phyloP scores from a whole-genome alignment of 2,888 invertebrate species.

The Sarcophaga variegata region DNA sequence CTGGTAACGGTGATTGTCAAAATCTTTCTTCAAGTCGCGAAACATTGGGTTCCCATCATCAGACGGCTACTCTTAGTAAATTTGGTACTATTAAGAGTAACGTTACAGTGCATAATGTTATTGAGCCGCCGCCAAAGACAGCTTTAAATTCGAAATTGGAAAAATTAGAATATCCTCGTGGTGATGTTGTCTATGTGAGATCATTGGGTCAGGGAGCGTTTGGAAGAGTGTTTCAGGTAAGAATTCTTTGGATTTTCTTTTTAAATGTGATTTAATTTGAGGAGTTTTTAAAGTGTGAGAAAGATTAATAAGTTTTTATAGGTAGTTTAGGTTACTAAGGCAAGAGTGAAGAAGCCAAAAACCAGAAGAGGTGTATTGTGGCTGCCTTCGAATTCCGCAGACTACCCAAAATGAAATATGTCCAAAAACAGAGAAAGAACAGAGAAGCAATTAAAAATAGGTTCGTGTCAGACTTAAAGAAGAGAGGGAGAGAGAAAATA shows the following conservation, averaged over 20 bases:
- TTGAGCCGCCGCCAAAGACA: slow-evolving; percentile 87
- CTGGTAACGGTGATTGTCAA: slow-evolving; percentile 72
- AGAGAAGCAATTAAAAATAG: no score
- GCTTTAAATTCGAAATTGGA: slow-evolving; percentile 96
- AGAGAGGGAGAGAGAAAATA: no score
- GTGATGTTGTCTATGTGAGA: slow-evolving; percentile 96
- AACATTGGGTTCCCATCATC: slow-evolving; percentile 76
- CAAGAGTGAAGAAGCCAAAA: no score
- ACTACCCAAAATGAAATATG: no score
- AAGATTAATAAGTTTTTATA: no score
- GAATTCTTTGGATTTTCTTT: neutral
- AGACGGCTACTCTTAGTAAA: slow-evolving; percentile 65
- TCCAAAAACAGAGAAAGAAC: no score
- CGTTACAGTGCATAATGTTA: slow-evolving; percentile 90
- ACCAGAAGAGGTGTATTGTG: no score
- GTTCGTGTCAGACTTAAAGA: no score
- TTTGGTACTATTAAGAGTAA: slow-evolving; percentile 86
- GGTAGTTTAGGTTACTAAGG: no score
- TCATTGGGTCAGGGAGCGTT: slow-evolving; percentile 97
- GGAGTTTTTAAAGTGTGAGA: no score
- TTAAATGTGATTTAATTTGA: no score
- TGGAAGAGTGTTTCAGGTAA: slow-evolving; percentile 95
- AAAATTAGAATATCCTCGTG: slow-evolving; percentile 95
- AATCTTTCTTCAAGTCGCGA: slow-evolving; percentile 78
- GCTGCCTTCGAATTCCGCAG: no score